Evolutionary conservation across 2,888 invertebrate genomes (phyloP).

Genomic region (Rugalucina vietnamica): DNA sequence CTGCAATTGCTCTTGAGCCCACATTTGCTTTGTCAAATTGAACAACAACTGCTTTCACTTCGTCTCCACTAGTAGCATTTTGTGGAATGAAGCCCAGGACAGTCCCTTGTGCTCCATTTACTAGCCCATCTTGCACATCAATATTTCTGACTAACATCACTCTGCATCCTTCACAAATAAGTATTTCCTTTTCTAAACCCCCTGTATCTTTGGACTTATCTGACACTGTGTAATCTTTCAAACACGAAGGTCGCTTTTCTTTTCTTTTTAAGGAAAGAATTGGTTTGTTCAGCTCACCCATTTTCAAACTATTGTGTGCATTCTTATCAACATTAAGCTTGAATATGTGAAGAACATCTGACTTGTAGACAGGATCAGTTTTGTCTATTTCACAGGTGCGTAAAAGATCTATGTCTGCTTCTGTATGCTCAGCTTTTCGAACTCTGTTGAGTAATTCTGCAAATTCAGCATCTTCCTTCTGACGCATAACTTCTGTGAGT

Average conservation of each 20-base stretch:
- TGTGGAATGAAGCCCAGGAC: neutral
- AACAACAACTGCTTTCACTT: neutral
- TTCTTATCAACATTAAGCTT: conserved; percentile 2
- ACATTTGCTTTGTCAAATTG: conserved; percentile 7
- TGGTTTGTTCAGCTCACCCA: neutral
- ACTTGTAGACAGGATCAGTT: neutral
- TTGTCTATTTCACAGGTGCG: neutral
- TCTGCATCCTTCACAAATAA: neutral
- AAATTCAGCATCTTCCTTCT: conserved; percentile 7
- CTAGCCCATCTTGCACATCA: conserved; percentile 28
- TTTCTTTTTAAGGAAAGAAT: neutral
- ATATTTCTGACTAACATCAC: conserved; percentile 14
- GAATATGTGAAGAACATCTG: conserved; percentile 11
- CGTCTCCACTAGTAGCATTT: neutral
- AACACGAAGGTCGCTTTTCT: conserved; percentile 10
- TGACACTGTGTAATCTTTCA: conserved; percentile 12
- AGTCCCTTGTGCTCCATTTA: conserved; percentile 15
- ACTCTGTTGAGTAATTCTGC: neutral
- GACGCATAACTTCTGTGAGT: neutral
- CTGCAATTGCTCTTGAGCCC: neutral
- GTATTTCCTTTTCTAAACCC: neutral
- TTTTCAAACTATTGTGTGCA: neutral
- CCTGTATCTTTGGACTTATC: conserved; percentile 18
- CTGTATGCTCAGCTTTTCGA: neutral
- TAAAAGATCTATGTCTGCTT: neutral